Base-by-base conservation (phyloP, 2,113 vertebrate genomes). In the Pantherophis guttatus region DNA sequence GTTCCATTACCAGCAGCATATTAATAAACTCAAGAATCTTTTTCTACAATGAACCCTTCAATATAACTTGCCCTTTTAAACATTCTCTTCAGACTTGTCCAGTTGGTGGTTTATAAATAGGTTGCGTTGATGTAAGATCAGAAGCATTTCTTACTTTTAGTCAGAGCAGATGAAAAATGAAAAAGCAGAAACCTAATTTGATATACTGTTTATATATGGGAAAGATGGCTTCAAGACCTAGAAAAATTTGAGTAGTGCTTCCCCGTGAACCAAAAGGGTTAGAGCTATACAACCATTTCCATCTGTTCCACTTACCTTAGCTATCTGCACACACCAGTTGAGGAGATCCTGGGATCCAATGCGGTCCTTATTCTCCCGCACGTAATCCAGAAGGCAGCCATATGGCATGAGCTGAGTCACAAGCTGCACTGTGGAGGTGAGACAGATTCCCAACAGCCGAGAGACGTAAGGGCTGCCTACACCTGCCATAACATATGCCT, bases 351-450 rank as follows among this genome's bases (percentile, higher is more conserved):
- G 99, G 65, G 99, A 99, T 93, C 98, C 98, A 44, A 99, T 98
- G 96, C 94, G 98, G 93, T 99, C 99, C 26, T 98, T 99, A 97
- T 99, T 99, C 96, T 99, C 99, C 26, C 99, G 96, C 75, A 99
- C 99, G 0, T 99, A 99, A 96, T 99, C 99, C 26, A 99, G 97
- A 21, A 99, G 98, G 97, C 99, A 99, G 95, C 99, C 99, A 0
- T 99, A 99, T 3, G 99, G 99, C 99, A 99, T 99, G 85, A 99
- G 98, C 97, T 99, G 99, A 4, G 99, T 99, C 96, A 99, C 99
- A 97, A 99, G 97, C 98, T 99, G 99, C 96, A 99, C 99, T 0
- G 99, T 99, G 94, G 99, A 99, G 9, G 99, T 99, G 96, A 99
- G 97, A 97, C 99, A 99, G 96, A 99, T 99, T 55, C 99, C 99